Percentiles rank a stretch among this genome's conserved stretches.
These are phyloP conservation scores for Crax fasciolata DNA, from an alignment of 2,797 vertebrate species.

Conservation along the genomic window DNA sequence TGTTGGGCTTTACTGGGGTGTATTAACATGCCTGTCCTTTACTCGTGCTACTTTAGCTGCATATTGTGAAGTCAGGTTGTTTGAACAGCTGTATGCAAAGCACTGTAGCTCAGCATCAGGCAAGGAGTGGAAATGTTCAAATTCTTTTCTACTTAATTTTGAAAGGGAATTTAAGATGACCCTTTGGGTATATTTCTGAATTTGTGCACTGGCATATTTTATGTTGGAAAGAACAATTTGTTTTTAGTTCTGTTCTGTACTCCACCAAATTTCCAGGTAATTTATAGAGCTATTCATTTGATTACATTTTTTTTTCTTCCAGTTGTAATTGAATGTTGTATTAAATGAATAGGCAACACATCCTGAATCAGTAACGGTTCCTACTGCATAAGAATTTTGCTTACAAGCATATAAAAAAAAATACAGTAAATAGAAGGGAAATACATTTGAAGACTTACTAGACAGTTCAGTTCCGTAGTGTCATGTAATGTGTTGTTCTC, in stretches of 20 bases:
- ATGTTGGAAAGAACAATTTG: neutral
- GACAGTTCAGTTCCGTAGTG: neutral
- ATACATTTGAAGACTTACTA: neutral
- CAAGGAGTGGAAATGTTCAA: neutral
- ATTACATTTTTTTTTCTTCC: neutral
- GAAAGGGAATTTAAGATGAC: neutral
- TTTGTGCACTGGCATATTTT: neutral
- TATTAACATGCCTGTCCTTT: neutral
- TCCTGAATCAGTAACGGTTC: neutral
- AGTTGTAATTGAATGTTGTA: neutral
- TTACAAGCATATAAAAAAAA: neutral
- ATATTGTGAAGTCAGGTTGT: neutral
- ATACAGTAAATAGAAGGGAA: neutral
- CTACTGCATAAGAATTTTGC: neutral
- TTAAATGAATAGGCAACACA: neutral
- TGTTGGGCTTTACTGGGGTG: neutral
- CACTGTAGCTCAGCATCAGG: neutral
- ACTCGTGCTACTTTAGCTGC: neutral
- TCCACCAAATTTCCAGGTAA: neutral
- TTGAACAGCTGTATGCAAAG: slow-evolving; percentile 11
- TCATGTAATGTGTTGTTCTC: neutral
- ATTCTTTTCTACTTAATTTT: neutral
- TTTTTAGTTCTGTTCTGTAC: neutral
- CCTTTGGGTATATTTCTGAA: neutral
- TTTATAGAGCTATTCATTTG: neutral